Conservation (phyloP, 2,888 invertebrate species). For the Oscheius sp. region DNA sequence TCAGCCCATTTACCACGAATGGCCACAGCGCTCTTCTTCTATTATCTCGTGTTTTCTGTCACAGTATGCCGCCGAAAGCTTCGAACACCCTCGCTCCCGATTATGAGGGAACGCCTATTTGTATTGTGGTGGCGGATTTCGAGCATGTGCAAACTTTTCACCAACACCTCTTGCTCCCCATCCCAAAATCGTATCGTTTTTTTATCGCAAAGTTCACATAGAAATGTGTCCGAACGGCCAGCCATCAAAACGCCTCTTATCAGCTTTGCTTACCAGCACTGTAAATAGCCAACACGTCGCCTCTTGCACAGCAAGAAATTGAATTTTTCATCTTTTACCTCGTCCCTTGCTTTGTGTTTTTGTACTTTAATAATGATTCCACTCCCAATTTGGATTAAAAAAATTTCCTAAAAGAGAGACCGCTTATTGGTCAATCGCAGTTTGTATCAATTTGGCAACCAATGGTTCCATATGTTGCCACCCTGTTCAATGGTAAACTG, state of each 20-base stretch:
- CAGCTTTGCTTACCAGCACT: slow-evolving; percentile 10
- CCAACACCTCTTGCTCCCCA: slow-evolving; percentile 16
- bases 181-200: slow-evolving; percentile 19
- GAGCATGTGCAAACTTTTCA: slow-evolving; percentile 28
- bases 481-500: too few species aligned
- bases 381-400: too few species aligned
- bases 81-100: not conserved
- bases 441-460: too few species aligned
- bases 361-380: too few species aligned
- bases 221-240: not conserved
- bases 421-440: too few species aligned
- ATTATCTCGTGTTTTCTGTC: slow-evolving; percentile 28
- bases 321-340: too few species aligned
- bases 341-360: too few species aligned
- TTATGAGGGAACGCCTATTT: slow-evolving; percentile 22
- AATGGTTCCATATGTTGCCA: too few species aligned
- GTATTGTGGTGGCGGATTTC: slow-evolving; percentile 22
- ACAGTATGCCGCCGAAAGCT: slow-evolving; percentile 1
- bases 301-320: too few species aligned
- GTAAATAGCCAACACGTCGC: slow-evolving; percentile 14
- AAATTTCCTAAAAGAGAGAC: too few species aligned
- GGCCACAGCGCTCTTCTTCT: slow-evolving; percentile 23
- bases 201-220: slow-evolving; percentile 3
- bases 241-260: slow-evolving; percentile 1
- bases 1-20: slow-evolving; percentile 36